phyloP scores from a whole-genome alignment of 1,140 invertebrate genomes.

The Aphidius ervi region DNA sequence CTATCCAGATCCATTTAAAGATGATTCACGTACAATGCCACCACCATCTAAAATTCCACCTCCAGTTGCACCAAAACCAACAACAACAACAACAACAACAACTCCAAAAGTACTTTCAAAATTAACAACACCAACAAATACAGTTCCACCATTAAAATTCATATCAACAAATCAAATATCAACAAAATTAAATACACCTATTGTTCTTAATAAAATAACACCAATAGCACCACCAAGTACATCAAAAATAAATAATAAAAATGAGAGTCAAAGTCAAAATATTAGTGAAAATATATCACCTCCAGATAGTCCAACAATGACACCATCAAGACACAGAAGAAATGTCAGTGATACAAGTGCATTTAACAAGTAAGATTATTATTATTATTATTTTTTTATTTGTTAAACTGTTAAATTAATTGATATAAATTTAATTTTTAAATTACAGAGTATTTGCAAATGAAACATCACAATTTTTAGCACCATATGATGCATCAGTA shows the following conservation, averaged over 20 bases:
- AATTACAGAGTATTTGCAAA: conserved; percentile 65
- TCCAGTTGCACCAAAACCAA: conserved; percentile 43
- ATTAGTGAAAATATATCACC: conserved; percentile 48
- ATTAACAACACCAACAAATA: conserved; percentile 36
- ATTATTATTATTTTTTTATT: conserved; percentile 17
- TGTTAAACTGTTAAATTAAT: conserved; percentile 19
- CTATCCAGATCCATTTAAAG: conserved; percentile 54
- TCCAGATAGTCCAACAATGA: conserved; percentile 47
- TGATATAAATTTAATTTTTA: conserved; percentile 3
- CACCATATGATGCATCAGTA: conserved; percentile 67
- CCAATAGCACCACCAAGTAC: conserved; percentile 50
- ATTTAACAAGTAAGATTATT: conserved; percentile 69
- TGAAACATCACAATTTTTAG: conserved; percentile 71
- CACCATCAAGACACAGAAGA: conserved; percentile 62
- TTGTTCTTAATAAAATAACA: conserved; percentile 33
- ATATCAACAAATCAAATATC: conserved; percentile 36
- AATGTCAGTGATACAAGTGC: conserved; percentile 86
- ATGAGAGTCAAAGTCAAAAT: conserved; percentile 49
- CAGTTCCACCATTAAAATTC: conserved; percentile 29
- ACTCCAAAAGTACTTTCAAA: conserved; percentile 37
- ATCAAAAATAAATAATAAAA: conserved; percentile 53
- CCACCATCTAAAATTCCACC: conserved; percentile 46
- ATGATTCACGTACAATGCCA: conserved; percentile 43
- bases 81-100: conserved; percentile 26
- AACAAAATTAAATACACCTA: conserved; percentile 32